phyloP scores from a whole-genome alignment of 2,888 invertebrate species.

The Nymphalis c-album region DNA sequence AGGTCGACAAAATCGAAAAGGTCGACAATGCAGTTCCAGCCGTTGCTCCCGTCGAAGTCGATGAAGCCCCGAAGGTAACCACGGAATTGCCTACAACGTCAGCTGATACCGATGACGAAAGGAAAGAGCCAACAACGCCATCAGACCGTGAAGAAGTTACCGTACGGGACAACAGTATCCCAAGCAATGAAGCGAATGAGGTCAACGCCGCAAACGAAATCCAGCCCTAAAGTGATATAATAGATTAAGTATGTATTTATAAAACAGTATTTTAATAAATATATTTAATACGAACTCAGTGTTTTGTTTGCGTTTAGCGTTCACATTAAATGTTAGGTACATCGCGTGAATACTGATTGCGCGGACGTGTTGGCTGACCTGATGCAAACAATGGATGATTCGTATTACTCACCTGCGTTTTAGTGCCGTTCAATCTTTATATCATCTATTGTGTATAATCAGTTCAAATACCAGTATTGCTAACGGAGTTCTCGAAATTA shows the following conservation, averaged over 20 bases:
- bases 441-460: not conserved
- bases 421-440: not conserved
- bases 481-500: not conserved
- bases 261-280: conserved; percentile 76
- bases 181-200: conserved; percentile 46
- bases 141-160: conserved; percentile 58
- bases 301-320: conserved; percentile 46
- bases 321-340: conserved; percentile 45
- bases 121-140: conserved; percentile 62
- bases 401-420: conserved; percentile 25
- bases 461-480: not conserved
- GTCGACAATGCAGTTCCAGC: conserved; percentile 24
- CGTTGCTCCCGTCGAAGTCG: conserved; percentile 20
- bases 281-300: conserved; percentile 50
- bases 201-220: conserved; percentile 45
- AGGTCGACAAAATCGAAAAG: conserved; percentile 34
- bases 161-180: conserved; percentile 55
- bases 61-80: conserved; percentile 24
- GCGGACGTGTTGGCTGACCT: conserved; percentile 44
- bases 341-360: conserved; percentile 54
- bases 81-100: conserved; percentile 32
- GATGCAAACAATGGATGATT: conserved; percentile 54
- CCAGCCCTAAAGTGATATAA: conserved; percentile 64
- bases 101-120: conserved; percentile 49
- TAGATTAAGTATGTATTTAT: conserved; percentile 68